Conservation (phyloP, 1,140 invertebrate genomes). For the Idris sp. region DNA sequence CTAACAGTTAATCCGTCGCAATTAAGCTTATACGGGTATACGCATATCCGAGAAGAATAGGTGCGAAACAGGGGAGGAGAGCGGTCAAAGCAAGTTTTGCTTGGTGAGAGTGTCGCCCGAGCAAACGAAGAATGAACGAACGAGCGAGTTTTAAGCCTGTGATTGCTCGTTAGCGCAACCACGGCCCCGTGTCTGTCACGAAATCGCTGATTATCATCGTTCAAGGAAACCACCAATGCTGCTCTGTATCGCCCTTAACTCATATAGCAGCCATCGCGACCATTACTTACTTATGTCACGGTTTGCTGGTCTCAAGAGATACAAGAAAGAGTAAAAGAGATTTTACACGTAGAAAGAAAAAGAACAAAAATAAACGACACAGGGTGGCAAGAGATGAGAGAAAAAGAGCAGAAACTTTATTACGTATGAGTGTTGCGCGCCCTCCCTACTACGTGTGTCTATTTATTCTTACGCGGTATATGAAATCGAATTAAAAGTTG, state of each 20-base stretch:
- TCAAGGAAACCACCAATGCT: conserved; percentile 75
- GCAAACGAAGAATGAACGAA: conserved; percentile 66
- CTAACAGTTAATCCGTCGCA: conserved; percentile 63
- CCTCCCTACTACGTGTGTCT: conserved; percentile 23
- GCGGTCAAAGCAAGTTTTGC: conserved; percentile 70
- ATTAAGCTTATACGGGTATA: conserved; percentile 64
- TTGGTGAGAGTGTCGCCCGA: conserved; percentile 71
- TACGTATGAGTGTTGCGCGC: conserved; percentile 19
- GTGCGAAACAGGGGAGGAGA: conserved; percentile 57
- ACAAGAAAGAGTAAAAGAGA: conserved; percentile 48
- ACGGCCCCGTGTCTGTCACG: conserved; percentile 79
- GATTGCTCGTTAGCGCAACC: conserved; percentile 78
- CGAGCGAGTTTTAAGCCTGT: conserved; percentile 67
- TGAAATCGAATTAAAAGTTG: conserved; percentile 47
- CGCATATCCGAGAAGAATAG: conserved; percentile 54
- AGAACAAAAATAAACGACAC: no score
- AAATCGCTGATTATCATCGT: conserved; percentile 80
- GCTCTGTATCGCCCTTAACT: conserved; percentile 68
- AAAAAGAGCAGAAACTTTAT: conserved; percentile 49
- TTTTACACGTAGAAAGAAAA: conserved; percentile 27
- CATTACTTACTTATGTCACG: conserved; percentile 74
- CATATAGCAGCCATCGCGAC: conserved; percentile 72
- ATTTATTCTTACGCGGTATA: conserved; percentile 40
- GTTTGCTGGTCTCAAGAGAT: conserved; percentile 65
- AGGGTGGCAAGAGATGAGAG: conserved; percentile 37